Evolutionary conservation across 2,888 invertebrate genomes (phyloP), one percentile per base, ranked within the genome.

Genomic region (Ethmia dodecea): DNA sequence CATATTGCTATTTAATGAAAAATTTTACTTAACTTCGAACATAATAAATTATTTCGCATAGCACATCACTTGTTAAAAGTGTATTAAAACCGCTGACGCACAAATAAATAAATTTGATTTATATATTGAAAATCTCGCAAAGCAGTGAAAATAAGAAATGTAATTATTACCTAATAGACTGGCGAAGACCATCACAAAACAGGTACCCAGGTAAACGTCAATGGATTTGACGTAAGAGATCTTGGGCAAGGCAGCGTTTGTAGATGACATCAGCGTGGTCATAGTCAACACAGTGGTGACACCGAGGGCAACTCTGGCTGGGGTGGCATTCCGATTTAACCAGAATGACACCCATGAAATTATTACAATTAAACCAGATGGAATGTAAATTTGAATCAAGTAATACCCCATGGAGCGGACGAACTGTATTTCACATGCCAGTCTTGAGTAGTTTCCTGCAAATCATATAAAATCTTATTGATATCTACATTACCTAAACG

Each of bases 131-230:
- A n/a, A n/a, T n/a, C n/a, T 26, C 26, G 26, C 26, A 10, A 6
- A 11, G 26, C 26, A 26, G n/a, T 6, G 6, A 11, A 1, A 26
- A 26, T 26, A 12, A 12, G 6, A 11, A 26, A 2, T 11, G 11
- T 10, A 11, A 18, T 26, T 26, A 42, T 92, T 90, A 95, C 96
- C 96, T 88, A 98, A 88, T 73, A 98, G 89, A 81, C 97, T 97
- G 63, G 97, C 97, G 89, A 98, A 98, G 74, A 98, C 98, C 97
- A 98, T 98, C 77, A 98, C 96, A 94, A 98, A 98, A 89, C 97
- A 97, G 68, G 97, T 97, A 68, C 97, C 97, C 87, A 97, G 89
- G 87, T 97, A 98, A 62, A 98, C 97, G 87, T 98, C 98, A 81
- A 98, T 98, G 60, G 96, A 96, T 86, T 98, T 98, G 83, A 98